Evolutionary conservation across 1,140 invertebrate genomes (phyloP), one percentile per base, ranked within the genome.

Genomic region (Drosophila bipectinata): DNA sequence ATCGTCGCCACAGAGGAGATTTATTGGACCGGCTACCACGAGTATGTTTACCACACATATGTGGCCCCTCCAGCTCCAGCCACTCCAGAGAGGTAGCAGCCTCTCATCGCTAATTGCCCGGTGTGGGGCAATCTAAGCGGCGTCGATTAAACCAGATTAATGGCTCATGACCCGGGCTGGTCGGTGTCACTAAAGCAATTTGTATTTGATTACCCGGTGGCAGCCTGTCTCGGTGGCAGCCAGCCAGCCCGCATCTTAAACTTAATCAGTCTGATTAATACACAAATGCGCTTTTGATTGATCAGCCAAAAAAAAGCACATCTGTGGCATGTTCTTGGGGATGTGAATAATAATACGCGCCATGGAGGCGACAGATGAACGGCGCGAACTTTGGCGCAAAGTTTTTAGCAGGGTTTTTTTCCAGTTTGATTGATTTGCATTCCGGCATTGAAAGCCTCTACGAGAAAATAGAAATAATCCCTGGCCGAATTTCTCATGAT

Each of bases 221-320:
- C 34, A 12, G 34, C 34, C 34, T 4, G 26, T 1, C 26, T 28
- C 26, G 5, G 4, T 32, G 7, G 30, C 9, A 7, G 30, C 30
- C 9, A 3, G 9, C 9, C 15, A 21, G 44, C 44, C 44, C 44
- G 44, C 44, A 47, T 47, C 44, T 47, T 47, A 21, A 47, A 47
- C 15, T 74, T 82, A 85, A 82, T 85, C 79, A 79, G 37, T 48
- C 39, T 59, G 83, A 72, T 88, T 88, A 88, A 81, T 88, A 75
- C 55, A 74, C 68, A 84, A 87, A 82, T 67, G 78, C 74, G 55
- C 69, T 72, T 64, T 88, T 85, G 83, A 85, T 88, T 78, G 82
- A 85, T 82, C 74, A 58, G 44, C 53, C 21, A 56, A 60, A 51
- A 61, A 57, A 24, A 28, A n/a, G 26, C 52, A 64, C 52, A 74